Percentiles rank a stretch among this genome's conserved stretches.
These are phyloP conservation scores for Tenebrosternarchus preto DNA, from an alignment of 2,113 vertebrate genomes.

Conservation along the genomic window DNA sequence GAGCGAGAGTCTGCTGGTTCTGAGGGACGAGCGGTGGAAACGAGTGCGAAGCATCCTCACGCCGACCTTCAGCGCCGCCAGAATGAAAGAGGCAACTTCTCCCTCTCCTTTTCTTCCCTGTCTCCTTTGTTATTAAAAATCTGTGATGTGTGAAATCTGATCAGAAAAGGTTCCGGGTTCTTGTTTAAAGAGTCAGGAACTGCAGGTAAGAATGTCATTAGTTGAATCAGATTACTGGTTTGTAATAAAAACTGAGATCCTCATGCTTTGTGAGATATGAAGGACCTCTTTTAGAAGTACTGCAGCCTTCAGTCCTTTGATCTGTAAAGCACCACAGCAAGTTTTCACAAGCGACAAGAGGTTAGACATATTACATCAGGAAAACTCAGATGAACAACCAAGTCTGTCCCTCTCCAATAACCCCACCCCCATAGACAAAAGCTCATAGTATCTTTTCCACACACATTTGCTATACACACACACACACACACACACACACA, in stretches of 20 bases:
- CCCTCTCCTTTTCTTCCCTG: not conserved
- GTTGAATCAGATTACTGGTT: not conserved
- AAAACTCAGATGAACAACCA: not conserved
- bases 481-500: not conserved
- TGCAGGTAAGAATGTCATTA: slow-evolving; percentile 24
- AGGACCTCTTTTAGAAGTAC: not conserved
- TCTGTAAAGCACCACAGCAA: not conserved
- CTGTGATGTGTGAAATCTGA: slow-evolving; percentile 22
- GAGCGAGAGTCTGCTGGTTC: slow-evolving; percentile 82
- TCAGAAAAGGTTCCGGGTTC: not conserved
- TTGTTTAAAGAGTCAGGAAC: not conserved
- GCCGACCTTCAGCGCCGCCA: slow-evolving; percentile 82
- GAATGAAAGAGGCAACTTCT: slow-evolving; percentile 82
- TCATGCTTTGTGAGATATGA: not conserved
- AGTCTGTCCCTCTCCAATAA: too few relatives aligned
- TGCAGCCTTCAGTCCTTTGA: not conserved
- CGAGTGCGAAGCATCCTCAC: slow-evolving; percentile 81
- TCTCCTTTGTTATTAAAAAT: slow-evolving; percentile 10
- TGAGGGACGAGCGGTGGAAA: slow-evolving; percentile 86
- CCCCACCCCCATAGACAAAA: not conserved
- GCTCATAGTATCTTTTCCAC: not conserved
- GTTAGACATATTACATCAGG: not conserved
- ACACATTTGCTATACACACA: too few relatives aligned
- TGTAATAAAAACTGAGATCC: slow-evolving; percentile 12
- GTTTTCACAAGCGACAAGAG: not conserved